A percentile compares a stretch with the other conserved stretches of the same genome.
These are phyloP conservation scores for Podiceps cristatus DNA, from an alignment of 2,113 vertebrate genomes.

Conservation along the genomic window DNA sequence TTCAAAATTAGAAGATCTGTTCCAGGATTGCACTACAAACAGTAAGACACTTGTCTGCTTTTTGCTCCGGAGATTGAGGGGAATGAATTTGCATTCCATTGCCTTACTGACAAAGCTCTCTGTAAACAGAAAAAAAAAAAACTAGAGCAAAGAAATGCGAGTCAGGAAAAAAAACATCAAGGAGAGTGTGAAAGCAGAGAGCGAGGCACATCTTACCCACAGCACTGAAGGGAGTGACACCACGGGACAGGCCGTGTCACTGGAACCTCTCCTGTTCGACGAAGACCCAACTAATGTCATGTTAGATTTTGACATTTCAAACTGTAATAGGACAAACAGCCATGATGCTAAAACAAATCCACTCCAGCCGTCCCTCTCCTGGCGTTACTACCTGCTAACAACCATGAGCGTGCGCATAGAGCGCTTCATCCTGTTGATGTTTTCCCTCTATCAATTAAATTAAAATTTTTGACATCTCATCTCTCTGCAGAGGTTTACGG, in stretches of 20 bases:
- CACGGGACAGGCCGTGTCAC: accelerated
- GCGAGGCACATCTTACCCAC: accelerated
- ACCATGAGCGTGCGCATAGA: accelerated
- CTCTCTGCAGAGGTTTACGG: not conserved
- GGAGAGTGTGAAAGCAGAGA: accelerated
- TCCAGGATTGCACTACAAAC: accelerated
- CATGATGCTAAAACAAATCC: not conserved
- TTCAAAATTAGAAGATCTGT: accelerated
- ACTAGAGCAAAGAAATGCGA: accelerated
- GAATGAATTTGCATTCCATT: accelerated
- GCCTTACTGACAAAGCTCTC: too few relatives aligned
- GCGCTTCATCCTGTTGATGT: not conserved
- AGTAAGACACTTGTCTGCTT: accelerated
- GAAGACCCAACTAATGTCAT: not conserved
- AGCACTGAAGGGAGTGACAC: not conserved
- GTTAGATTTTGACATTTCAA: not conserved
- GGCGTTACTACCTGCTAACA: not conserved
- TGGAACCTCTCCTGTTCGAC: not conserved
- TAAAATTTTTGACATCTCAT: not conserved
- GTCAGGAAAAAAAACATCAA: accelerated
- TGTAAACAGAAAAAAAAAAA: not conserved
- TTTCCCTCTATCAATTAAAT: not conserved
- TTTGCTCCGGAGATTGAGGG: accelerated
- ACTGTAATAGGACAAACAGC: not conserved
- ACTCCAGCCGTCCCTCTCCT: not conserved